Evolutionary conservation across 2,888 invertebrate genomes (phyloP), one percentile per base, ranked within the genome.

Genomic region (Masnerella sp.): DNA sequence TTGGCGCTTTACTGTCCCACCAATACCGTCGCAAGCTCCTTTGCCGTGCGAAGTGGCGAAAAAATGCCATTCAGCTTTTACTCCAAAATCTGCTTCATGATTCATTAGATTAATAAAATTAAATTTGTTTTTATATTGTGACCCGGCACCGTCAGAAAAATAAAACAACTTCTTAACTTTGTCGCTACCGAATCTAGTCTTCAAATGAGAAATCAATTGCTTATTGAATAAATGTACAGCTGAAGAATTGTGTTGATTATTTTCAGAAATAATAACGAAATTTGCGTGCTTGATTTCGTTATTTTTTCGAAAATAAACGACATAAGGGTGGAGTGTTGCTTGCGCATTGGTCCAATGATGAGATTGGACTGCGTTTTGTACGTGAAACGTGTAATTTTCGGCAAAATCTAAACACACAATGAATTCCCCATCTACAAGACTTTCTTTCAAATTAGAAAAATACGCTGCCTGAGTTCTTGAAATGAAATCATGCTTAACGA

Each of bases 251-350:
- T 40, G 40, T 2, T 40, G 17, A n/a, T 9, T 7, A 12, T 18
- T 17, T 18, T 40, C 18, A 1, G 40, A 40, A 18, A 40, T 40
- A 4, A 18, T 7, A 18, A 40, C 40, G 12, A 9, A 17, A 40
- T 18, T 18, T 40, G 4, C 8, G 14, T 14, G 2, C 5, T 36
- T 4, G 17, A 18, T 9, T 40, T 18, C n/a, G 18, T 40, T 18
- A n/a, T 40, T 18, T 18, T 4, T 17, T n/a, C 12, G 17, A 18
- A 9, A 40, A 9, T 40, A 40, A 17, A 40, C n/a, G 1, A 18
- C 40, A n/a, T 40, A 40, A 2, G 40, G 18, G 18, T 40, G 40
- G 18, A 40, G 5, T 12, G 40, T 40, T 9, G n/a, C 18, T 18
- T 40, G 40, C 12, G 8, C 8, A 18, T 7, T 3, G 1, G 40